These are phyloP conservation scores for Andinoacara biseriatus DNA, from an alignment of 2,113 vertebrate genomes.

Conservation along the genomic window DNA sequence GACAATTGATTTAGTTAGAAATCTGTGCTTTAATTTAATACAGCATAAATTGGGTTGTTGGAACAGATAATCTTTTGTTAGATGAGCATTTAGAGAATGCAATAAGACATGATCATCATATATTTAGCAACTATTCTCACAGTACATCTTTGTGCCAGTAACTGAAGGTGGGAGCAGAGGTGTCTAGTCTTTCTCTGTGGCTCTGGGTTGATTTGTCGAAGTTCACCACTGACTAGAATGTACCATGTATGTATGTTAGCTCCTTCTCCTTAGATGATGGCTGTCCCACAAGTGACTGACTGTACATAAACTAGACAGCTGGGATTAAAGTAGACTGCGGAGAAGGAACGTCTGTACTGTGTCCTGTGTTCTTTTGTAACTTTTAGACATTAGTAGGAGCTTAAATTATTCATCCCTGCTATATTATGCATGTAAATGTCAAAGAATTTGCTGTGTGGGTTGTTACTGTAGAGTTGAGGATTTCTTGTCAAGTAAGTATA, in stretches of 20 bases:
- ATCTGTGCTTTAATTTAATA: background rate
- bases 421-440: background rate
- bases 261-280: constrained; percentile 48
- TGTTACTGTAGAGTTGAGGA: background rate
- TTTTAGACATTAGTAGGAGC: background rate
- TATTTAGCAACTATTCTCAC: constrained; percentile 12
- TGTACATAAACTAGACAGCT: constrained; percentile 64
- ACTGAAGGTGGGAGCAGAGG: constrained; percentile 10
- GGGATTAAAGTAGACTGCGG: constrained; percentile 68
- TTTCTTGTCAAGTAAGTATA: background rate
- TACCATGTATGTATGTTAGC: constrained; percentile 37
- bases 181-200: constrained; percentile 14
- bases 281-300: constrained; percentile 55
- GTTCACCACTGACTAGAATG: constrained; percentile 50
- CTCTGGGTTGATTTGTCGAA: constrained; percentile 52
- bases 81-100: background rate
- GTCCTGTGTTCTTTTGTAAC: constrained; percentile 35
- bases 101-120: constrained; percentile 8
- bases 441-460: background rate
- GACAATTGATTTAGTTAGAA: background rate
- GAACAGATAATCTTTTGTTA: background rate
- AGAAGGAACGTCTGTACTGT: constrained; percentile 45
- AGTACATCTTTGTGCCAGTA: background rate
- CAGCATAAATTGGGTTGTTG: background rate
- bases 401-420: background rate